Evolutionary conservation across 1,140 invertebrate species (phyloP).

Genomic region (Penaeus vannamei): DNA sequence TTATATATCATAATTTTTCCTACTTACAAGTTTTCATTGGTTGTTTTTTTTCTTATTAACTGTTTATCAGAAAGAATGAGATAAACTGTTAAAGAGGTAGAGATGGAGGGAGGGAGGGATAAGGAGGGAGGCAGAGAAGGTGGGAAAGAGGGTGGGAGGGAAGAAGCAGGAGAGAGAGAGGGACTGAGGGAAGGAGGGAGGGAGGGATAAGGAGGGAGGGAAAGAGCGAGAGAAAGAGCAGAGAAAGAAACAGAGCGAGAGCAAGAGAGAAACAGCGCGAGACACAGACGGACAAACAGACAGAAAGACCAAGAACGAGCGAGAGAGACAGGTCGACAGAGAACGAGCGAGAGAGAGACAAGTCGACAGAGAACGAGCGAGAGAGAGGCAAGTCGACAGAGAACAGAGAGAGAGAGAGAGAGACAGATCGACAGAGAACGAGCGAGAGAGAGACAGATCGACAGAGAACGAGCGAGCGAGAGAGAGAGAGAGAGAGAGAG

Average conservation of each 20-base stretch:
- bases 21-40: background rate
- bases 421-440: background rate
- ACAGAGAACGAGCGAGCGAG: background rate
- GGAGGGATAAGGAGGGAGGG: background rate
- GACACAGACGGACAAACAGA: background rate
- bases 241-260: background rate
- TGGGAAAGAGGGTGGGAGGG: background rate
- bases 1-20: background rate
- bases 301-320: background rate
- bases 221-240: background rate
- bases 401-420: background rate
- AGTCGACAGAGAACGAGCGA: background rate
- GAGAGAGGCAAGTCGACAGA: background rate
- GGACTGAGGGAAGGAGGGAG: background rate
- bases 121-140: background rate
- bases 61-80: background rate
- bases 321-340: background rate
- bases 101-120: background rate
- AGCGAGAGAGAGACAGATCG: background rate
- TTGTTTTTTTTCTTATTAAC: no score
- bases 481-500: background rate
- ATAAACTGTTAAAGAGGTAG: no score
- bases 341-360: background rate
- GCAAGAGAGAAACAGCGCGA: background rate
- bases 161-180: background rate